Conservation (phyloP, 2,888 invertebrate genomes). For the Apamea monoglypha region DNA sequence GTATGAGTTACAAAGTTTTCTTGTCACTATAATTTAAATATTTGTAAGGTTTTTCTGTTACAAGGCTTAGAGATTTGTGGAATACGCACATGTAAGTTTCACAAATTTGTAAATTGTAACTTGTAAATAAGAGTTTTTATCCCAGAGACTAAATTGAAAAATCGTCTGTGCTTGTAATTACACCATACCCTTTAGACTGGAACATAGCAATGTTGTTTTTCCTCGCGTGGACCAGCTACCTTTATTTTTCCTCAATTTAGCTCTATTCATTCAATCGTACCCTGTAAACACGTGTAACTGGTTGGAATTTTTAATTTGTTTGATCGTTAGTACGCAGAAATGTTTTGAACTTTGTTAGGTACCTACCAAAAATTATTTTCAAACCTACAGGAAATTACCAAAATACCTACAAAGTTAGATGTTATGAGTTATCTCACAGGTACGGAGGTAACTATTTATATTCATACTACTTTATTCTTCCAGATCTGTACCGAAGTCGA, state of each 20-base stretch:
- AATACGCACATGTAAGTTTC: too few relatives aligned
- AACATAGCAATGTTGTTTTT: background rate
- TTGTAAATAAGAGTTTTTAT: background rate
- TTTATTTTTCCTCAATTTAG: slow-evolving; percentile 22
- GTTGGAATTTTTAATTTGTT: background rate
- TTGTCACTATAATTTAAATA: background rate
- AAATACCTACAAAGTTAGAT: background rate
- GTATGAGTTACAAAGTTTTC: background rate
- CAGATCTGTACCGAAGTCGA: slow-evolving; percentile 95
- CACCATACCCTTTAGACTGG: background rate
- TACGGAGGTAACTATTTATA: background rate
- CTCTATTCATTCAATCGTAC: slow-evolving; percentile 11
- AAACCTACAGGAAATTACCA: slow-evolving; percentile 4
- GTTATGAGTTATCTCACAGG: background rate
- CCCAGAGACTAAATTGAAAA: background rate
- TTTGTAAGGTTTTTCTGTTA: background rate
- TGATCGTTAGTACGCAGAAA: background rate
- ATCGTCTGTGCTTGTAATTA: background rate
- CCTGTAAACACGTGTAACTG: slow-evolving; percentile 1
- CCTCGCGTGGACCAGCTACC: background rate
- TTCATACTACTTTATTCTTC: background rate
- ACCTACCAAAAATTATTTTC: background rate
- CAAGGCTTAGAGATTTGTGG: background rate
- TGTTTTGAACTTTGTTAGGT: background rate
- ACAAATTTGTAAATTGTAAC: background rate